Percentiles rank a stretch among this genome's conserved stretches.
These are phyloP conservation scores for Anadara kagoshimensis DNA, from an alignment of 1,140 invertebrate species.

Conservation along the genomic window DNA sequence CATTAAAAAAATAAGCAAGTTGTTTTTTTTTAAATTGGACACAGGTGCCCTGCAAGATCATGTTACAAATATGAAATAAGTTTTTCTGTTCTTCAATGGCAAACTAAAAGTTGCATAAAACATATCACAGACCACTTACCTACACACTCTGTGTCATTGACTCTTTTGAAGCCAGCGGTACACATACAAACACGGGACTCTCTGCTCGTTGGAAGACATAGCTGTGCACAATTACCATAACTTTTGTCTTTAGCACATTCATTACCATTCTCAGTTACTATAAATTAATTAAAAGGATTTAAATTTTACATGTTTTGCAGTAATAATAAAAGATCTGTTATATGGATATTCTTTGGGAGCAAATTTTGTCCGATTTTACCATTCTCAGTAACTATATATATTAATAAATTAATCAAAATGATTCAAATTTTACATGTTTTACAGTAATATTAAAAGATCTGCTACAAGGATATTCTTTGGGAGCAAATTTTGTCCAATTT, in stretches of 20 bases:
- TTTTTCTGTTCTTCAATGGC: no score
- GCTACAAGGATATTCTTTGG: background rate
- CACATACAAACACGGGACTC: conserved; percentile 81
- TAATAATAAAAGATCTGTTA: background rate
- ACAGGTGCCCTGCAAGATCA: no score
- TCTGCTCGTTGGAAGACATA: conserved; percentile 82
- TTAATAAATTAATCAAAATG: no score
- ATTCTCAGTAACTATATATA: conserved; percentile 29
- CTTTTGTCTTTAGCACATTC: conserved; percentile 81
- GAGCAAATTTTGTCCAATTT: no score
- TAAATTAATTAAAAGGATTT: background rate
- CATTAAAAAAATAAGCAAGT: no score
- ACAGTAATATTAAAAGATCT: background rate
- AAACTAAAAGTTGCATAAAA: no score
- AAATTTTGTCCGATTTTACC: conserved; percentile 63
- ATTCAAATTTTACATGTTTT: background rate
- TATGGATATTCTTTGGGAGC: background rate
- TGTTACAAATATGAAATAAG: no score
- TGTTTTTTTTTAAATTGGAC: no score
- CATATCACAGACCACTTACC: conserved; percentile 58
- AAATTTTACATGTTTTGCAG: background rate
- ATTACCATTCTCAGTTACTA: conserved; percentile 75
- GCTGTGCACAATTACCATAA: conserved; percentile 83
- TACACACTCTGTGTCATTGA: conserved; percentile 75
- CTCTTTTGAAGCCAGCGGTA: conserved; percentile 82